Evolutionary conservation across 1,140 invertebrate species (phyloP).

Genomic region (Nylanderia fulva): DNA sequence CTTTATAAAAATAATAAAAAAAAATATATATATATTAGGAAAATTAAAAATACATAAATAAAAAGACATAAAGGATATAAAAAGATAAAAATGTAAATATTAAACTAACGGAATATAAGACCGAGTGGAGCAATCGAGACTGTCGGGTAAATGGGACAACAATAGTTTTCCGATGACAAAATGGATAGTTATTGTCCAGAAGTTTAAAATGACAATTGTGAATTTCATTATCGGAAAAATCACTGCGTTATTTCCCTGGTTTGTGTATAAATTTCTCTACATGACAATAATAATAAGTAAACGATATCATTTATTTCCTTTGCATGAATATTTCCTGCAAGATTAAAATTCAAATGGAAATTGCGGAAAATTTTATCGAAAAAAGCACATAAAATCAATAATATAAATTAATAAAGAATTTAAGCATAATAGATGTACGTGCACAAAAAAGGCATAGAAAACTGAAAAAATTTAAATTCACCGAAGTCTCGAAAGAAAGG

Average conservation of each 20-base stretch:
- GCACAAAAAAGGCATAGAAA: background rate
- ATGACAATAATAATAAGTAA: background rate
- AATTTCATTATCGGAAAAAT: constrained; percentile 22
- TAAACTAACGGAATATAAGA: constrained; percentile 12
- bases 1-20: background rate
- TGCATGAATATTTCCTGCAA: background rate
- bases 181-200: constrained; percentile 16
- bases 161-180: constrained; percentile 38
- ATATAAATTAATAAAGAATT: background rate
- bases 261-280: background rate
- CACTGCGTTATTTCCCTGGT: background rate
- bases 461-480: constrained; percentile 30
- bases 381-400: background rate
- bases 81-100: background rate
- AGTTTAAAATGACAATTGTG: constrained; percentile 28
- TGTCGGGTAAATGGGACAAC: constrained; percentile 13
- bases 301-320: background rate
- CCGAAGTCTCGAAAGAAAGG: background rate
- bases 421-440: background rate
- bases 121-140: background rate
- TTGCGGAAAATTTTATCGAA: background rate
- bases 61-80: background rate
- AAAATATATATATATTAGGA: background rate
- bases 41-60: background rate
- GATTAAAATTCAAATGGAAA: background rate